phyloP scores from a whole-genome alignment of 1,140 invertebrate species.

The Tetragnatha versicolor region DNA sequence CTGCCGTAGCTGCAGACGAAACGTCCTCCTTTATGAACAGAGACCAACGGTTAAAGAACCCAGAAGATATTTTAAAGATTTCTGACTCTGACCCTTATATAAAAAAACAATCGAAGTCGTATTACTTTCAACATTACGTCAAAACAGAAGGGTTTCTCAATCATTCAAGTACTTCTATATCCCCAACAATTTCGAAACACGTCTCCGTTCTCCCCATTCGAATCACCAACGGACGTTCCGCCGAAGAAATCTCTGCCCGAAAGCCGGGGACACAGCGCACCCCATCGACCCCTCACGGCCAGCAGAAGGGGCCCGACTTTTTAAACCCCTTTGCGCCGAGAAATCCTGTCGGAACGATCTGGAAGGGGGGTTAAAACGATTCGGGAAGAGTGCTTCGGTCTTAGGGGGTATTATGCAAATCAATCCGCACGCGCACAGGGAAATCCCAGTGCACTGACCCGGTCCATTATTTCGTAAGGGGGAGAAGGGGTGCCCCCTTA shows the following conservation, averaged over 20 bases:
- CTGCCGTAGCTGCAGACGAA: too few relatives aligned
- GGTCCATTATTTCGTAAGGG: conserved; percentile 33
- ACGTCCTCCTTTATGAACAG: too few relatives aligned
- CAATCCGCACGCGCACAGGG: not conserved
- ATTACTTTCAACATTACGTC: too few relatives aligned
- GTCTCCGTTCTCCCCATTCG: too few relatives aligned
- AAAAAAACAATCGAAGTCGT: too few relatives aligned
- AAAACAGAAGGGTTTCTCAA: too few relatives aligned
- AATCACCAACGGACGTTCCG: too few relatives aligned
- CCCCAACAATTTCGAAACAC: too few relatives aligned
- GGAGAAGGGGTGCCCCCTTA: not conserved
- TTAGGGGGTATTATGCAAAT: conserved; percentile 47
- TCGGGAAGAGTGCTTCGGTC: conserved; percentile 20
- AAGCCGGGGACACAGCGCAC: not conserved
- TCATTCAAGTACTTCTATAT: too few relatives aligned
- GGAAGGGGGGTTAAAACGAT: not conserved
- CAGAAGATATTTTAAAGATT: too few relatives aligned
- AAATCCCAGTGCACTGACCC: conserved; percentile 23
- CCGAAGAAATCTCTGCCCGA: not conserved
- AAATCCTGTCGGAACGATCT: not conserved
- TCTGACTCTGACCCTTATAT: too few relatives aligned
- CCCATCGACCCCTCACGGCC: not conserved
- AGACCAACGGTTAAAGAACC: too few relatives aligned
- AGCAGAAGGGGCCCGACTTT: conserved; percentile 31
- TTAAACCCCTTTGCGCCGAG: not conserved